Evolutionary conservation across 2,888 invertebrate genomes (phyloP).

Genomic region (Apoderus coryli): DNA sequence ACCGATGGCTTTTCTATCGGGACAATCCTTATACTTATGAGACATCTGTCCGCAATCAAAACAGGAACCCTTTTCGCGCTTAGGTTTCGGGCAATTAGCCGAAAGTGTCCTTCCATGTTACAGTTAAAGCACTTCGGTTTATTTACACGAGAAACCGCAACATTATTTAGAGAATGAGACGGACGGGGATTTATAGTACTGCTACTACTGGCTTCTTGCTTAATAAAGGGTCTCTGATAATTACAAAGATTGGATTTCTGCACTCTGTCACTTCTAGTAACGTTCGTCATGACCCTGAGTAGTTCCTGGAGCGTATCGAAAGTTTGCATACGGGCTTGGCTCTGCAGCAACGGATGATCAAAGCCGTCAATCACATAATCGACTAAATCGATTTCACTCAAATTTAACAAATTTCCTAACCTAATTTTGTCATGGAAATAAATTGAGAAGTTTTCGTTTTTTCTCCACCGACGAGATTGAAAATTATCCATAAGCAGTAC

Average conservation of each 20-base stretch:
- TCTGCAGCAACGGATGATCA: slow-evolving; percentile 5
- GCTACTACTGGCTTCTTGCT: no score
- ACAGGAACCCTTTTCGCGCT: slow-evolving; percentile 12
- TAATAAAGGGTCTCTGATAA: no score
- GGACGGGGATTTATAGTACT: no score
- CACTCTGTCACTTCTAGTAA: neutral
- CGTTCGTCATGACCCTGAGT: slow-evolving; percentile 8
- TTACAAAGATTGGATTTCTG: no score
- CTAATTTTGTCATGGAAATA: slow-evolving; percentile 8
- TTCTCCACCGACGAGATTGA: slow-evolving; percentile 6
- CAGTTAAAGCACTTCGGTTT: slow-evolving; percentile 12
- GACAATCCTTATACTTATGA: slow-evolving; percentile 11
- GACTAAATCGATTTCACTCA: slow-evolving; percentile 7
- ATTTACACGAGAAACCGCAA: no score
- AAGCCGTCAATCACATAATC: slow-evolving; percentile 12
- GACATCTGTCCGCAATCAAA: slow-evolving; percentile 26
- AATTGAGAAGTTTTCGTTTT: slow-evolving; percentile 5
- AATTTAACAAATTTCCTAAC: slow-evolving; percentile 2
- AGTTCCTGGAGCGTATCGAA: slow-evolving; percentile 5
- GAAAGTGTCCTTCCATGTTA: slow-evolving; percentile 7
- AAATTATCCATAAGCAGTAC: slow-evolving; percentile 4
- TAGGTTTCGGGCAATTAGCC: slow-evolving; percentile 5
- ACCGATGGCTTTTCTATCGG: slow-evolving; percentile 3
- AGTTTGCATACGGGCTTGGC: slow-evolving; percentile 7
- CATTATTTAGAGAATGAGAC: no score